Conservation (phyloP, 2,888 invertebrate species). For the Idaea dimidiata region DNA sequence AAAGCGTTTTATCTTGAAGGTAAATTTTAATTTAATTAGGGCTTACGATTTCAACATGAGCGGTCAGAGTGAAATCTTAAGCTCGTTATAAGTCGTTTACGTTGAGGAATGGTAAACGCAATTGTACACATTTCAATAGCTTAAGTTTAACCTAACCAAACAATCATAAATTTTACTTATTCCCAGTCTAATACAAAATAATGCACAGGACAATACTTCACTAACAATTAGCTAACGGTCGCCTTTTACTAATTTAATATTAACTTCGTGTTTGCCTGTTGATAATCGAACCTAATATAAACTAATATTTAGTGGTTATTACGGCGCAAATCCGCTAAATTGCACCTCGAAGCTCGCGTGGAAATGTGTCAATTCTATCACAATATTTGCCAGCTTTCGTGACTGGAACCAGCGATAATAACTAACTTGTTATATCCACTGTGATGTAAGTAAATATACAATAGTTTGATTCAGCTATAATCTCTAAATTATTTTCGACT, state of each 20-base stretch:
- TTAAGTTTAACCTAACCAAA: too few relatives aligned
- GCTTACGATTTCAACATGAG: not conserved
- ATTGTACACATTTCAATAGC: too few relatives aligned
- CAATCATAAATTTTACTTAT: too few relatives aligned
- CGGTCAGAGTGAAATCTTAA: not conserved
- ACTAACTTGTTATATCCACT: conserved; percentile 24
- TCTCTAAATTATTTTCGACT: conserved; percentile 54
- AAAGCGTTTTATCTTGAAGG: not conserved
- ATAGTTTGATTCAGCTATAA: conserved; percentile 36
- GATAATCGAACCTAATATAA: too few relatives aligned
- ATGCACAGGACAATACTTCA: too few relatives aligned
- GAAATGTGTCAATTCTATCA: conserved; percentile 41
- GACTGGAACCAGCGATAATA: conserved; percentile 40
- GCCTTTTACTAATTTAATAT: too few relatives aligned
- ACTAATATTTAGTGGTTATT: not conserved
- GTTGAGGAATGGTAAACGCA: not conserved
- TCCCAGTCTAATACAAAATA: too few relatives aligned
- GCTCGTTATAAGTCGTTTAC: not conserved
- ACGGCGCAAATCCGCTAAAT: conserved; percentile 15
- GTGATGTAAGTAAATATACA: conserved; percentile 49
- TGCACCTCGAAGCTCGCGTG: conserved; percentile 24
- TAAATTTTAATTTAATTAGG: not conserved
- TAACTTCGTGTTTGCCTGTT: too few relatives aligned
- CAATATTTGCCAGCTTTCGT: conserved; percentile 38
- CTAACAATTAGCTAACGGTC: too few relatives aligned